Evolutionary conservation across 2,113 vertebrate species (phyloP).

Genomic region (Halcyon malimbica): DNA sequence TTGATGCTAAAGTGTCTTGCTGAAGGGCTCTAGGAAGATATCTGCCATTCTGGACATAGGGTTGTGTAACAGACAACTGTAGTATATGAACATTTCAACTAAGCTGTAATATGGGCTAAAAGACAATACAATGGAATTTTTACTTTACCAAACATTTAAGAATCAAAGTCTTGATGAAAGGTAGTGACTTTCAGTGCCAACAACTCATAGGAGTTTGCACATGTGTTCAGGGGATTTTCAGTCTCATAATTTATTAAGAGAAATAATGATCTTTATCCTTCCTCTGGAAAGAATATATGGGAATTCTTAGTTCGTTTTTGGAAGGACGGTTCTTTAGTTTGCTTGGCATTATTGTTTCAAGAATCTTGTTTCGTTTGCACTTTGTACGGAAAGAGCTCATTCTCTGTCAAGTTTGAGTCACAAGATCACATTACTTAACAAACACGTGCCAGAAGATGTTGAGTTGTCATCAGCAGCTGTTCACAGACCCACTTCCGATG

Average conservation of each 20-base stretch:
- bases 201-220: background rate
- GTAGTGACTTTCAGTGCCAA: background rate
- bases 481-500: background rate
- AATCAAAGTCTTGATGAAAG: background rate
- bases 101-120: background rate
- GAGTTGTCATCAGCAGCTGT: background rate
- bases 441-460: background rate
- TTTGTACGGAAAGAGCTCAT: background rate
- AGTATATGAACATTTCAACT: background rate
- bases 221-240: background rate
- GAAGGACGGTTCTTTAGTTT: background rate
- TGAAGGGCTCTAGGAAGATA: background rate
- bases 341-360: background rate
- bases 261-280: background rate
- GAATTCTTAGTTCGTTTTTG: background rate
- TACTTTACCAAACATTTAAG: background rate
- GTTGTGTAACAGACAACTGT: background rate
- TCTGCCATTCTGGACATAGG: background rate
- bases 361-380: background rate
- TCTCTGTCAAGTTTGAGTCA: background rate
- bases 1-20: background rate
- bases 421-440: background rate
- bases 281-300: background rate
- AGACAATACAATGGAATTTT: background rate
- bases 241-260: background rate